These are phyloP conservation scores for Smittia aterrima DNA, from an alignment of 2,888 invertebrate genomes.

Conservation along the genomic window DNA sequence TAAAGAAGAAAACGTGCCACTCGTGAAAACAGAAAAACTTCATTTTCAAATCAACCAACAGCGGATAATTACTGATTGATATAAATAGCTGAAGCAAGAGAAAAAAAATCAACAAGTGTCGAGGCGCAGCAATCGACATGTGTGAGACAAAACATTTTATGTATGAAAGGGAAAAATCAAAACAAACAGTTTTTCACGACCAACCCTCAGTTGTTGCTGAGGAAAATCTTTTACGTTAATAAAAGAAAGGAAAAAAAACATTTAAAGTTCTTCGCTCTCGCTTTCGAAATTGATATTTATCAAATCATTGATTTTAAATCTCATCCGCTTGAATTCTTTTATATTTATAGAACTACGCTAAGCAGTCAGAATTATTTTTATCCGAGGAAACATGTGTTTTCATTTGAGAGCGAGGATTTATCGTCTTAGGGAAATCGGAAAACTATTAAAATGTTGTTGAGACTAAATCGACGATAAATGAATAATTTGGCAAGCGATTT, in stretches of 20 bases:
- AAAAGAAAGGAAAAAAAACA: not conserved
- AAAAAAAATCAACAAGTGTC: slow-evolving; percentile 40
- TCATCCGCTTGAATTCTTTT: no score
- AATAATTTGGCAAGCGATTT: no score
- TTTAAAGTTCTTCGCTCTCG: not conserved
- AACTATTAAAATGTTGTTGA: not conserved
- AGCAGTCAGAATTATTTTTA: not conserved
- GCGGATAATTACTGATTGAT: no score
- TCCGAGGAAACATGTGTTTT: not conserved
- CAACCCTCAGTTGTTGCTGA: slow-evolving; percentile 6
- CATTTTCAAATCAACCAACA: no score
- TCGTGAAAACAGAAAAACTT: no score
- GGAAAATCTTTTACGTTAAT: not conserved
- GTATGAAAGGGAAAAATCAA: not conserved
- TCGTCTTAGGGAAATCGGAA: no score
- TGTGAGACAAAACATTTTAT: slow-evolving; percentile 20
- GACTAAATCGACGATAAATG: not conserved
- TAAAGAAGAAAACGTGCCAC: no score
- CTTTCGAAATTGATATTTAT: slow-evolving; percentile 7
- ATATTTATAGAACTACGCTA: not conserved
- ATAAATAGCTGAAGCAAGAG: no score
- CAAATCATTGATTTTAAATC: not conserved
- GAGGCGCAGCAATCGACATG: slow-evolving; percentile 12
- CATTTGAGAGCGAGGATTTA: not conserved
- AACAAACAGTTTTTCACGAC: slow-evolving; percentile 27